A percentile compares a stretch with the other conserved stretches of the same genome.
phyloP scores from a whole-genome alignment of 2,888 invertebrate species.

The Trichopria drosophilae region DNA sequence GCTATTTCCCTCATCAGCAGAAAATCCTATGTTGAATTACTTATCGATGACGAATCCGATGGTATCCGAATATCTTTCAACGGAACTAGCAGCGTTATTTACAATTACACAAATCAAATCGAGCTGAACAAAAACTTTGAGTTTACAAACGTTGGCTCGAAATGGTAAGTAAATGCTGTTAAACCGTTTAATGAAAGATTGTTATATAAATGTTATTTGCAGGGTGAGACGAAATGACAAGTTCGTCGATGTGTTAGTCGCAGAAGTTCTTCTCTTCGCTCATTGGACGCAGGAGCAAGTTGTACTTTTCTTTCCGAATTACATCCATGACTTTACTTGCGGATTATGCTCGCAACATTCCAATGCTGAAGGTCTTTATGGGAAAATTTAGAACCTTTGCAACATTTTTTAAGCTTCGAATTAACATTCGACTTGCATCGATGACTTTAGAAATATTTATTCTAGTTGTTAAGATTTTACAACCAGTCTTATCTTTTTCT shows the following conservation, averaged over 20 bases:
- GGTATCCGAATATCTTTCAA: slow-evolving; percentile 45
- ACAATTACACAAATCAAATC: slow-evolving; percentile 47
- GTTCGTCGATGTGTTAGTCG: slow-evolving; percentile 46
- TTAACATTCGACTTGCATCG: slow-evolving; percentile 9
- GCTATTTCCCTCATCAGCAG: slow-evolving; percentile 44
- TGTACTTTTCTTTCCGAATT: slow-evolving; percentile 51
- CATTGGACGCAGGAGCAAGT: slow-evolving; percentile 53
- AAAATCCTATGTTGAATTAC: slow-evolving; percentile 41
- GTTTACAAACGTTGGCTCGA: slow-evolving; percentile 47
- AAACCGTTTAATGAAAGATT: slow-evolving; percentile 4
- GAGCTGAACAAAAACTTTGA: slow-evolving; percentile 44
- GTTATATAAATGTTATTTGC: slow-evolving; percentile 27
- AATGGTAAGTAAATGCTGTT: slow-evolving; percentile 42
- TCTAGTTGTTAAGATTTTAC: slow-evolving; percentile 23
- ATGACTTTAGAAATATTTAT: slow-evolving; percentile 20
- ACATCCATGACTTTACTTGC: slow-evolving; percentile 51
- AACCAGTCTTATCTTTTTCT: slow-evolving; percentile 19
- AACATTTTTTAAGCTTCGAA: slow-evolving; percentile 9
- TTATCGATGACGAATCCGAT: slow-evolving; percentile 47
- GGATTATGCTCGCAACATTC: slow-evolving; percentile 47
- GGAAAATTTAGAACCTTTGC: slow-evolving; percentile 19
- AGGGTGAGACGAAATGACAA: slow-evolving; percentile 46
- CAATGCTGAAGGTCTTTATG: slow-evolving; percentile 29
- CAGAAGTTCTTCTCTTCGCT: slow-evolving; percentile 48
- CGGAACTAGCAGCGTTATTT: slow-evolving; percentile 42